A percentile compares a stretch with the other conserved stretches of the same genome.
Evolutionary conservation across 2,113 vertebrate genomes (phyloP).

Genomic region (Carlito syrichta): DNA sequence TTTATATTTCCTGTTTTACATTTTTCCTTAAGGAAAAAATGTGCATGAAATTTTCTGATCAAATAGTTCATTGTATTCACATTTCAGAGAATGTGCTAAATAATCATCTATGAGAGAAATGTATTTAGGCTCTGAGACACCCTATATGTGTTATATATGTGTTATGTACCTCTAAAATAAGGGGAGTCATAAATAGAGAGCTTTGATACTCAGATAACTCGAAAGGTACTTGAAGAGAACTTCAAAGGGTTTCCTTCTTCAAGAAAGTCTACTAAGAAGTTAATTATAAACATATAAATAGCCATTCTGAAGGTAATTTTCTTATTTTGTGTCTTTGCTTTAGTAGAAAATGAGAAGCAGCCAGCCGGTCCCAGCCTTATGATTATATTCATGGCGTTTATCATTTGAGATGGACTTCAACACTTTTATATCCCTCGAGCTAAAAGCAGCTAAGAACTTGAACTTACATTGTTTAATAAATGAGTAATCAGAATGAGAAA

Average conservation of each 20-base stretch:
- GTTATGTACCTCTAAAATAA: not conserved
- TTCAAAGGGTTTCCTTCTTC: slow-evolving; percentile 5
- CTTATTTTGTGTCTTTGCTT: not conserved
- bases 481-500: not conserved
- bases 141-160: not conserved
- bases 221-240: not conserved
- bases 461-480: not conserved
- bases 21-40: not conserved
- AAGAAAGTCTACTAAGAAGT: not conserved
- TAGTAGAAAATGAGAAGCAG: not conserved
- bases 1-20: slow-evolving; percentile 6
- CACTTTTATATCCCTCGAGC: not conserved
- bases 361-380: not conserved
- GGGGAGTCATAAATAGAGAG: not conserved
- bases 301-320: not conserved
- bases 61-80: not conserved
- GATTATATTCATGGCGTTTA: not conserved
- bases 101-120: not conserved
- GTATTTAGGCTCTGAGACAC: not conserved
- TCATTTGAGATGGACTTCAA: not conserved
- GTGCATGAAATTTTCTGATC: not conserved
- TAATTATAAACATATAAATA: not conserved
- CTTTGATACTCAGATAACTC: not conserved
- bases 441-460: slow-evolving; percentile 5
- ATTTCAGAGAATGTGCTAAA: not conserved